Percentiles rank a stretch among this genome's conserved stretches.
Conservation (phyloP, 2,888 invertebrate genomes). For the Acrobasis consociella region DNA sequence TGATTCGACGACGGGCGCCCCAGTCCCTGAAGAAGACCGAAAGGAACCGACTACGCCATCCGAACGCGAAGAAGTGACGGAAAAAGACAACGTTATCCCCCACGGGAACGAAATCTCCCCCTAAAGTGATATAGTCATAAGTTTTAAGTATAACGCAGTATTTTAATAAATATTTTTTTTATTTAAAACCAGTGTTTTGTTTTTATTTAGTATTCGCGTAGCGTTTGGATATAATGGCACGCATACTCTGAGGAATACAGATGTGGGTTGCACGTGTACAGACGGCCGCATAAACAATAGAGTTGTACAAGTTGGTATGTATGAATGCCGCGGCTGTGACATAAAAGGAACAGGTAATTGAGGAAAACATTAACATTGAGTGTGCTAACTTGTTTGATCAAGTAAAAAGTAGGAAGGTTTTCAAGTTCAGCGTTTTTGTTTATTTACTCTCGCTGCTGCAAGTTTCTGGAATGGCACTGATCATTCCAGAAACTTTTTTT, state of each 20-base stretch:
- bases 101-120: constrained; percentile 63
- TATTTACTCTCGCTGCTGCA: not conserved
- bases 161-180: constrained; percentile 74
- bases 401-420: not conserved
- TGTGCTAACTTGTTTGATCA: constrained; percentile 26
- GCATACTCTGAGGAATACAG: constrained; percentile 49
- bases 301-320: constrained; percentile 36
- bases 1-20: constrained; percentile 30
- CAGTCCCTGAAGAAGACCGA: constrained; percentile 46
- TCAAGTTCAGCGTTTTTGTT: not conserved
- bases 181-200: constrained; percentile 56
- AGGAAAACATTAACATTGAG: constrained; percentile 12
- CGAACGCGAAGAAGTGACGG: constrained; percentile 57
- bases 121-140: constrained; percentile 71
- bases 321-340: constrained; percentile 2
- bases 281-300: constrained; percentile 52
- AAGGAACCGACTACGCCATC: constrained; percentile 62
- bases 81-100: constrained; percentile 66
- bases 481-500: too few relatives aligned
- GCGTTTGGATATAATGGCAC: constrained; percentile 42
- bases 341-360: constrained; percentile 9
- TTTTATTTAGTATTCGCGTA: constrained; percentile 50
- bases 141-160: constrained; percentile 70
- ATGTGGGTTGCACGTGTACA: constrained; percentile 41
- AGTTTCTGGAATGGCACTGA: not conserved